These are phyloP conservation scores for Watsonalla cultraria DNA, from an alignment of 2,888 invertebrate genomes.

Conservation along the genomic window DNA sequence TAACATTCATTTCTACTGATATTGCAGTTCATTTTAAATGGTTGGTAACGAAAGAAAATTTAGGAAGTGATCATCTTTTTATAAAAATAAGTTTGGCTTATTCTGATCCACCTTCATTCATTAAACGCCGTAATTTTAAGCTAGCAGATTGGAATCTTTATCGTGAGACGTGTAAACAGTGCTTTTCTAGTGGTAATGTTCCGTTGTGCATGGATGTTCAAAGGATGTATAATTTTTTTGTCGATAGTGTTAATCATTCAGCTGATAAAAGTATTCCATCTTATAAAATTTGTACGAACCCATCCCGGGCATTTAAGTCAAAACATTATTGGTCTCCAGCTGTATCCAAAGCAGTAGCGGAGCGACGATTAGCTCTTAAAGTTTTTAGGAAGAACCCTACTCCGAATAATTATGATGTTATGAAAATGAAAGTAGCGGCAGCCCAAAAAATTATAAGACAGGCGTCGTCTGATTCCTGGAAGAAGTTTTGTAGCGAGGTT, in stretches of 20 bases:
- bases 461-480: constrained; percentile 6
- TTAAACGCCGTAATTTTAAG: not conserved
- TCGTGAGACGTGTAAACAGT: too few species aligned
- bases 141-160: not conserved
- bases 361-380: constrained; percentile 14
- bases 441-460: constrained; percentile 4
- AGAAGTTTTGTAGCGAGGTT: constrained; percentile 2
- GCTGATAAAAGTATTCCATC: constrained; percentile 6
- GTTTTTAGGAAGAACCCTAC: constrained; percentile 17
- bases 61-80: not conserved
- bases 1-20: too few species aligned
- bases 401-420: constrained; percentile 9
- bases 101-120: not conserved
- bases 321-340: constrained; percentile 20
- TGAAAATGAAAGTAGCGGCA: constrained; percentile 4
- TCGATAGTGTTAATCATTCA: not conserved
- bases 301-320: constrained; percentile 1
- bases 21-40: too few species aligned
- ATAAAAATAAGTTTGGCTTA: not conserved
- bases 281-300: constrained; percentile 3
- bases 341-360: constrained; percentile 17
- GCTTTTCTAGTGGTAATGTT: too few species aligned
- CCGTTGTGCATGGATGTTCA: too few species aligned
- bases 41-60: too few species aligned
- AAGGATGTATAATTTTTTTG: too few species aligned